These are phyloP conservation scores for Drosophila multiciliata DNA, from an alignment of 2,888 invertebrate species.

Conservation along the genomic window DNA sequence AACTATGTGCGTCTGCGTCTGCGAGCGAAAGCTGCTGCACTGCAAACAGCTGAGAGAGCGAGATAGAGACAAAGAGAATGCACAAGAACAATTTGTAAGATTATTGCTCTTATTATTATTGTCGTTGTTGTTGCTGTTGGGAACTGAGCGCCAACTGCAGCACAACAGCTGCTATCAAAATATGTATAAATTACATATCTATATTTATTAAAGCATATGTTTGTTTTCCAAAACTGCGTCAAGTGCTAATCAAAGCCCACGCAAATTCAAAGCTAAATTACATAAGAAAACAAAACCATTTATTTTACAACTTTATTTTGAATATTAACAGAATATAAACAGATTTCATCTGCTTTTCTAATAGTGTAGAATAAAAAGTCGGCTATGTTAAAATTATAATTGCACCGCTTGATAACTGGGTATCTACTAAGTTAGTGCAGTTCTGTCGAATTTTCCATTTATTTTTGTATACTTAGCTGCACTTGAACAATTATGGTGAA, in stretches of 20 bases:
- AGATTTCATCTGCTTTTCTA: not conserved
- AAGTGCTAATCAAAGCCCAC: not conserved
- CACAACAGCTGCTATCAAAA: not conserved
- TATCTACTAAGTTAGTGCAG: not conserved
- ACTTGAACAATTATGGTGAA: constrained; percentile 18
- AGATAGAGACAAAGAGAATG: constrained; percentile 6
- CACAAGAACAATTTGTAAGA: constrained; percentile 4
- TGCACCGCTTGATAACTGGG: not conserved
- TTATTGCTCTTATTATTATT: not conserved
- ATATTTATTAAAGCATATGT: not conserved
- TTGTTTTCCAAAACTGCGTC: not conserved
- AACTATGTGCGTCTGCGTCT: constrained; percentile 1
- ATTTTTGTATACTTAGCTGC: constrained; percentile 6
- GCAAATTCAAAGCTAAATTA: not conserved
- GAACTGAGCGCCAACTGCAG: not conserved
- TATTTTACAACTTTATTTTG: not conserved
- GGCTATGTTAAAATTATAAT: not conserved
- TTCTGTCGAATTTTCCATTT: not conserved
- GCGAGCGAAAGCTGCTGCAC: constrained; percentile 8
- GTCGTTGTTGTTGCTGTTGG: not conserved
- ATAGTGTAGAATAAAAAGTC: not conserved
- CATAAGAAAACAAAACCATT: not conserved
- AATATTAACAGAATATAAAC: not conserved
- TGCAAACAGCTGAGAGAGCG: constrained; percentile 22
- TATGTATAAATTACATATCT: not conserved